Evolutionary conservation across 2,888 invertebrate species (phyloP).

Genomic region (Spodoptera picta): DNA sequence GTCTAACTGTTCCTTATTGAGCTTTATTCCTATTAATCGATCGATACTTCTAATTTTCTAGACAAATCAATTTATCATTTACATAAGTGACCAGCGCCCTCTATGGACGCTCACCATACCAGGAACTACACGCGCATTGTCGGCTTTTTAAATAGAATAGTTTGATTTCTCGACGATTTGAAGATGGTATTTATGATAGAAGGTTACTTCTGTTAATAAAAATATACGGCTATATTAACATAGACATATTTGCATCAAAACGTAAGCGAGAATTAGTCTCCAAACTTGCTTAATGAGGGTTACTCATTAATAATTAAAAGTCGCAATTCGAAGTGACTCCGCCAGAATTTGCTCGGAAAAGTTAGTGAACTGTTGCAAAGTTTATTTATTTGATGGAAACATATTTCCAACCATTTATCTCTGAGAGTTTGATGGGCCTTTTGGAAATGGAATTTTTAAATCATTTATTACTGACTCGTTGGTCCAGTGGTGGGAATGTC

Average conservation of each 20-base stretch:
- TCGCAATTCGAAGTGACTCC: constrained; percentile 47
- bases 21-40: too few relatives aligned
- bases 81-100: too few relatives aligned
- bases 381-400: constrained; percentile 50
- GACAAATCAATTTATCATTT: too few relatives aligned
- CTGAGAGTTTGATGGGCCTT: constrained; percentile 14
- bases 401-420: constrained; percentile 46
- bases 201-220: background rate
- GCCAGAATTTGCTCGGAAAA: constrained; percentile 45
- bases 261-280: constrained; percentile 50
- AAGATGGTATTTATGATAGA: too few relatives aligned
- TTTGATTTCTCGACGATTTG: too few relatives aligned
- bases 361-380: constrained; percentile 38
- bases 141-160: too few relatives aligned
- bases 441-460: background rate
- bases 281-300: constrained; percentile 54
- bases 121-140: too few relatives aligned
- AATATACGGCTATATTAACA: constrained; percentile 21
- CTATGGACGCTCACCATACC: too few relatives aligned
- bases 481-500: too few relatives aligned
- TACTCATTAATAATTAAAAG: constrained; percentile 65
- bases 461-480: background rate
- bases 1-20: too few relatives aligned
- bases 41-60: too few relatives aligned
- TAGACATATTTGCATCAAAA: constrained; percentile 17